Evolutionary conservation across 2,113 vertebrate genomes (phyloP).

Genomic region (Marmota monax): DNA sequence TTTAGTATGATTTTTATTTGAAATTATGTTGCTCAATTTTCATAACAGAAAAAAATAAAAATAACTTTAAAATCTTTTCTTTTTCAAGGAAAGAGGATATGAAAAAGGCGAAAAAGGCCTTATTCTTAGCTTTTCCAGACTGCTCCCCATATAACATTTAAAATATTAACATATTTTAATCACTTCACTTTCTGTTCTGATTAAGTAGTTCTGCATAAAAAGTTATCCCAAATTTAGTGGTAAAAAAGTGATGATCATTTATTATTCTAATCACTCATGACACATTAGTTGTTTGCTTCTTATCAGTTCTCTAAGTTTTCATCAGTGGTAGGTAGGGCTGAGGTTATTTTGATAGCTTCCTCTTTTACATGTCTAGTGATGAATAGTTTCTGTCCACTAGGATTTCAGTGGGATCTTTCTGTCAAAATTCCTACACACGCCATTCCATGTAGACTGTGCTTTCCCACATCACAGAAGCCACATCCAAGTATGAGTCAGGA

Average conservation of each 20-base stretch:
- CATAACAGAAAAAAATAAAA: background rate
- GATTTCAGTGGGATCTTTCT: background rate
- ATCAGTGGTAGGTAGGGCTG: background rate
- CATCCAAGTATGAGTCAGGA: background rate
- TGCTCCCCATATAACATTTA: background rate
- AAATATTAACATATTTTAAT: background rate
- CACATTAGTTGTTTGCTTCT: background rate
- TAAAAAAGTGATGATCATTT: background rate
- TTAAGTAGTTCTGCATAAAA: background rate
- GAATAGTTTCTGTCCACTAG: background rate
- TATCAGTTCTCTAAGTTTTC: background rate
- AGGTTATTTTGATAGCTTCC: background rate
- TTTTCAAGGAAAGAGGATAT: background rate
- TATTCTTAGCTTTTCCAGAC: background rate
- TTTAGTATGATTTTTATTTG: constrained; percentile 16
- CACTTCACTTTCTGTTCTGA: background rate
- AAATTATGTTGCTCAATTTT: background rate
- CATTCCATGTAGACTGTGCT: rapidly evolving
- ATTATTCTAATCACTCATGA: background rate
- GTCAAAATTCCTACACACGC: background rate
- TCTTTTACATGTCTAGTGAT: background rate
- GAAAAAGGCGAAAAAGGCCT: background rate
- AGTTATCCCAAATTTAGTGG: background rate
- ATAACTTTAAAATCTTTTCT: background rate
- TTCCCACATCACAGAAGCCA: background rate